Percentiles rank a stretch among this genome's conserved stretches.
Evolutionary conservation across 2,113 vertebrate genomes (phyloP).

Genomic region (Xenus cinereus): DNA sequence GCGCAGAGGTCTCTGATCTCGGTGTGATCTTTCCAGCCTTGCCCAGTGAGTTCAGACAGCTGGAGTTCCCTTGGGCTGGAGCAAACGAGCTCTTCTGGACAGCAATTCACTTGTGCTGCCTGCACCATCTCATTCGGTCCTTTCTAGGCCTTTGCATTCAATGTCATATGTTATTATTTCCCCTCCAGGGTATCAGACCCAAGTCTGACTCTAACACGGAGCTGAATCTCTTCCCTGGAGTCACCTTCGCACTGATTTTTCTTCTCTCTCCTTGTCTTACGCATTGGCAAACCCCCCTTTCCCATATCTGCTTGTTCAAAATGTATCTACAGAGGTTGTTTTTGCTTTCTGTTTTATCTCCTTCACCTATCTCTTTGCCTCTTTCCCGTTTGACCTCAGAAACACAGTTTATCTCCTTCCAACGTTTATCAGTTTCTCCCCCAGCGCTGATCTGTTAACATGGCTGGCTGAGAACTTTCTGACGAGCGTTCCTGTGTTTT

Average conservation of each 20-base stretch:
- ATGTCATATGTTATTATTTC: too few relatives aligned
- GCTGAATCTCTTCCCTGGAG: background rate
- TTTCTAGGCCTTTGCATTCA: background rate
- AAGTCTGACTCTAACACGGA: background rate
- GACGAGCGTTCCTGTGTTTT: background rate
- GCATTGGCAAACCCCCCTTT: background rate
- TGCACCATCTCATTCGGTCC: accelerated
- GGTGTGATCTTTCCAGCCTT: background rate
- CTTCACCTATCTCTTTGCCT: background rate
- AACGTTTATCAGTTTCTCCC: background rate
- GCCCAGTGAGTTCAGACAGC: background rate
- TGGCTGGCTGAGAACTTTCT: background rate
- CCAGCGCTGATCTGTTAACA: background rate
- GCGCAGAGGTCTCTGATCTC: accelerated
- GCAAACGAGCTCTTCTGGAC: accelerated
- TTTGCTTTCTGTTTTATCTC: background rate
- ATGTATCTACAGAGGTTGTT: background rate
- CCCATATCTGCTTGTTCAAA: background rate
- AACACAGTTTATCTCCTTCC: background rate
- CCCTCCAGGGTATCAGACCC: background rate
- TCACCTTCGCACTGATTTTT: background rate
- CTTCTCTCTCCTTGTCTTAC: background rate
- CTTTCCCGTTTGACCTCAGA: background rate
- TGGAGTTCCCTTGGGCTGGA: background rate
- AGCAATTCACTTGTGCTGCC: background rate